A percentile compares a stretch with the other conserved stretches of the same genome.
These are phyloP conservation scores for Clunio marinus DNA, from an alignment of 2,888 invertebrate species.

Conservation along the genomic window DNA sequence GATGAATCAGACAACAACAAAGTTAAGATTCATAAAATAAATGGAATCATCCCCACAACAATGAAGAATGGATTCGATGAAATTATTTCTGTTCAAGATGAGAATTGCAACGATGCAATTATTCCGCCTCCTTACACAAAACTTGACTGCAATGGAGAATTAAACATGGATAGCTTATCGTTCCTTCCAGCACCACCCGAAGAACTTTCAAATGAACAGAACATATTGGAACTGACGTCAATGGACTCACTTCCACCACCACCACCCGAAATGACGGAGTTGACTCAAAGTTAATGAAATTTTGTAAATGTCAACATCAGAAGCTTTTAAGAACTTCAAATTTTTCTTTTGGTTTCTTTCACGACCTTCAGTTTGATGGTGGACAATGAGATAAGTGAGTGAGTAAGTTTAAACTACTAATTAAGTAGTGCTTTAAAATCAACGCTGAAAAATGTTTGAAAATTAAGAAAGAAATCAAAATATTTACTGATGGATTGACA, in stretches of 20 bases:
- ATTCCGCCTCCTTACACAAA: background rate
- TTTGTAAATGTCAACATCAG: background rate
- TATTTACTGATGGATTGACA: background rate
- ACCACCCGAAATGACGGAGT: background rate
- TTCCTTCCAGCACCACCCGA: slow-evolving; percentile 27
- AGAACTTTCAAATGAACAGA: background rate
- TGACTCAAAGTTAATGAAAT: slow-evolving; percentile 34
- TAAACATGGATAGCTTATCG: slow-evolving; percentile 29
- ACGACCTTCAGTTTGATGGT: background rate
- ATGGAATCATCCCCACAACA: slow-evolving; percentile 22
- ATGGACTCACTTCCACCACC: slow-evolving; percentile 32
- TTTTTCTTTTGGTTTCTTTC: no score
- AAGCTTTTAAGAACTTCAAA: background rate
- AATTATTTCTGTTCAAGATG: slow-evolving; percentile 19
- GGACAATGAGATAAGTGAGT: background rate
- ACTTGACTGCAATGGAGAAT: slow-evolving; percentile 29
- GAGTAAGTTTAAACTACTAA: background rate
- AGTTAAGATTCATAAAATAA: slow-evolving; percentile 29
- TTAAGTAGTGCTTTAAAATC: background rate
- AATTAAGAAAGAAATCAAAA: background rate
- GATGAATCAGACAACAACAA: background rate
- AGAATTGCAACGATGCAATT: slow-evolving; percentile 22
- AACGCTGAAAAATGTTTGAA: background rate
- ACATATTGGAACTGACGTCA: background rate
- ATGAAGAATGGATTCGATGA: slow-evolving; percentile 25